phyloP scores from a whole-genome alignment of 1,140 invertebrate species.

The Branchinecta lynchi region DNA sequence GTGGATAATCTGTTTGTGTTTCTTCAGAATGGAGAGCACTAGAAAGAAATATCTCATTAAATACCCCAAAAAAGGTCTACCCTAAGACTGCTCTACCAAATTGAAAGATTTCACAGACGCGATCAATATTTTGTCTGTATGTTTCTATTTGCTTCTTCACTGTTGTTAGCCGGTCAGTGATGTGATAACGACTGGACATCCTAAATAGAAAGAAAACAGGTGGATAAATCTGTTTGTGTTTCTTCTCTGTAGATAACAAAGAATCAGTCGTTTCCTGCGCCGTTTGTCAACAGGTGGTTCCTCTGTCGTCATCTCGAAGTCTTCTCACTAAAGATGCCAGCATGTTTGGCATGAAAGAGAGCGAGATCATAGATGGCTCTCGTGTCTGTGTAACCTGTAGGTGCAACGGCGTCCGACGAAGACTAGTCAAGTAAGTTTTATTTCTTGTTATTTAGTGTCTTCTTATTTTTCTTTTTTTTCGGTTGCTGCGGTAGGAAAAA shows the following conservation, averaged over 20 bases:
- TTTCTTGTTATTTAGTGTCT: background rate
- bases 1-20: conserved; percentile 17
- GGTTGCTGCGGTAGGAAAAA: too few relatives aligned
- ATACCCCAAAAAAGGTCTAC: too few relatives aligned
- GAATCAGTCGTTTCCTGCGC: conserved; percentile 17
- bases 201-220: too few relatives aligned
- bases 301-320: background rate
- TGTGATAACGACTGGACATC: too few relatives aligned
- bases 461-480: too few relatives aligned
- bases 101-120: too few relatives aligned
- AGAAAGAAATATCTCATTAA: too few relatives aligned
- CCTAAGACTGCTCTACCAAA: too few relatives aligned
- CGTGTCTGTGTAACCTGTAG: background rate
- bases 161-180: too few relatives aligned
- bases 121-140: too few relatives aligned
- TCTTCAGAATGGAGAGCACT: background rate
- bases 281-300: background rate
- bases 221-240: conserved; percentile 17
- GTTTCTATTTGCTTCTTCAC: too few relatives aligned
- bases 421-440: background rate
- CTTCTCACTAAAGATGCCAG: background rate
- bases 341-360: conserved; percentile 8
- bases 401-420: background rate
- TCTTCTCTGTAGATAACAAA: conserved; percentile 8
- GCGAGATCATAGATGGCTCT: background rate